Percentiles rank a stretch among this genome's conserved stretches.
phyloP scores from a whole-genome alignment of 2,113 vertebrate genomes.

The Gymnobelideus leadbeateri region DNA sequence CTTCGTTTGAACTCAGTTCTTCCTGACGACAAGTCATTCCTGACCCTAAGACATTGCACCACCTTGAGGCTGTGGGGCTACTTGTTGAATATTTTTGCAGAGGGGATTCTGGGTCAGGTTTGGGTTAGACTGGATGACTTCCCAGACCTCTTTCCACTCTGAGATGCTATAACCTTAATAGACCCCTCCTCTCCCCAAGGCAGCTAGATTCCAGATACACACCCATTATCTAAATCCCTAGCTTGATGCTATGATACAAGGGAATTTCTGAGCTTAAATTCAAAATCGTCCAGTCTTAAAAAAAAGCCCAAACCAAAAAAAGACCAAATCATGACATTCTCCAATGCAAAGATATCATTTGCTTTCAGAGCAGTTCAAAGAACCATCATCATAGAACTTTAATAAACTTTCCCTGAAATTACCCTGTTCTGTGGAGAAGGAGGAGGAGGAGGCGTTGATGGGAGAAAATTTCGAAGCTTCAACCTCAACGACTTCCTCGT shows the following conservation, averaged over 20 bases:
- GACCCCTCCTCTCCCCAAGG: background rate
- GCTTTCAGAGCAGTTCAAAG: background rate
- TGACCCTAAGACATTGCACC: background rate
- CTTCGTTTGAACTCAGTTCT: background rate
- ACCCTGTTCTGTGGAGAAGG: background rate
- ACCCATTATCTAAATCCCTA: background rate
- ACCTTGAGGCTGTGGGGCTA: background rate
- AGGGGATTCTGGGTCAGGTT: background rate
- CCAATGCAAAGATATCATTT: background rate
- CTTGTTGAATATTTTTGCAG: background rate
- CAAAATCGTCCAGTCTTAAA: background rate
- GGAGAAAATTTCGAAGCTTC: background rate
- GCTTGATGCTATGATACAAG: background rate
- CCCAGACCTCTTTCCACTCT: background rate
- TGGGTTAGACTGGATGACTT: background rate
- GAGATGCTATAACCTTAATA: background rate
- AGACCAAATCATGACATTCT: background rate
- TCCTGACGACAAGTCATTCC: background rate
- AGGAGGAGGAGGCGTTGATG: background rate
- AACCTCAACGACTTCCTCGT: slow-evolving; percentile 25
- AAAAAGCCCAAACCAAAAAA: background rate
- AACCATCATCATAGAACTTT: background rate
- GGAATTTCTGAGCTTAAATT: background rate
- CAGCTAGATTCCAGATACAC: background rate
- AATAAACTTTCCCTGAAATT: background rate